Conservation (phyloP, 2,113 vertebrate species). For the Austrofundulus limnaeus region DNA sequence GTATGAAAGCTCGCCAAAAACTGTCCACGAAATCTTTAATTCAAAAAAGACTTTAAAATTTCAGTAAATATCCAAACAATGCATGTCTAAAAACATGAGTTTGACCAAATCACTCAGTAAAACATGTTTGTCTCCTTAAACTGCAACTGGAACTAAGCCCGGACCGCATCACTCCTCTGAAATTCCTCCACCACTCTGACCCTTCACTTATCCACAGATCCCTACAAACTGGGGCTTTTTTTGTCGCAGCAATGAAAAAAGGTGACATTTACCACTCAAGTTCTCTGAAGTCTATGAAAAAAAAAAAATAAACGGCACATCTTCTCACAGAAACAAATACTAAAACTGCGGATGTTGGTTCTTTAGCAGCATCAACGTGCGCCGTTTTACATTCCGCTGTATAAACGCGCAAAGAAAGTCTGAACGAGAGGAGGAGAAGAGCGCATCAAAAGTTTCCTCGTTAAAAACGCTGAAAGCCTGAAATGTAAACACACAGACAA, state of each 20-base stretch:
- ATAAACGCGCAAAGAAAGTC: slow-evolving; percentile 30
- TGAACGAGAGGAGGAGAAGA: slow-evolving; percentile 9
- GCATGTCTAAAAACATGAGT: neutral
- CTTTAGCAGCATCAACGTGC: neutral
- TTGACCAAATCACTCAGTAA: slow-evolving; percentile 20
- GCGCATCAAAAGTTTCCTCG: slow-evolving; percentile 29
- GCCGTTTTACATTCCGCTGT: slow-evolving; percentile 15
- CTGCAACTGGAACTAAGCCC: slow-evolving; percentile 9
- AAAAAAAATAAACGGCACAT: too few relatives aligned
- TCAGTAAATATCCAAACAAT: neutral
- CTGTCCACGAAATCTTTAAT: neutral
- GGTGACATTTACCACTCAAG: too few relatives aligned
- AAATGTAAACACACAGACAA: slow-evolving; percentile 19
- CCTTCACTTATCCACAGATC: slow-evolving; percentile 44
- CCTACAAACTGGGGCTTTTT: slow-evolving; percentile 24
- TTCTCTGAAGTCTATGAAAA: too few relatives aligned
- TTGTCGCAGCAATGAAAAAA: too few relatives aligned
- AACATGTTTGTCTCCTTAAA: slow-evolving; percentile 29
- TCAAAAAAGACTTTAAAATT: neutral
- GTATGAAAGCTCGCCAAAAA: neutral
- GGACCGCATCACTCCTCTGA: slow-evolving; percentile 43
- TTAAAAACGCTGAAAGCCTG: slow-evolving; percentile 8
- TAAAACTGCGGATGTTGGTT: neutral
- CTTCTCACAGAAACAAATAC: too few relatives aligned
- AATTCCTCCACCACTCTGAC: slow-evolving; percentile 53